A percentile compares a stretch with the other conserved stretches of the same genome.
Evolutionary conservation across 2,113 vertebrate species (phyloP).

Genomic region (Callipepla squamata): DNA sequence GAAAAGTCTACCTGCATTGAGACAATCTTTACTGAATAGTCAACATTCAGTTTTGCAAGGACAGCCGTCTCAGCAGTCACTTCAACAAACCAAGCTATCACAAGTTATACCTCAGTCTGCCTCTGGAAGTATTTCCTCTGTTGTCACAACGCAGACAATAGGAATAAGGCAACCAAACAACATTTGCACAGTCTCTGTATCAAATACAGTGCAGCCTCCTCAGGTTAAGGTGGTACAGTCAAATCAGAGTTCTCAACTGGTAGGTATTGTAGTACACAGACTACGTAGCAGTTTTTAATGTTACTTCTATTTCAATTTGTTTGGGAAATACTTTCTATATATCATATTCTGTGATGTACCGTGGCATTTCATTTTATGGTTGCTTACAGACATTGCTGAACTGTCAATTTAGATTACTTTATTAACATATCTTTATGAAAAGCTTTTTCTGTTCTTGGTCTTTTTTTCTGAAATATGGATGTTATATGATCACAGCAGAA

Average conservation of each 20-base stretch:
- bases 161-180: conserved; percentile 83
- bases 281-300: not conserved
- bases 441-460: not conserved
- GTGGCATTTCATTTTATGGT: not conserved
- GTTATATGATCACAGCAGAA: not conserved
- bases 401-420: not conserved
- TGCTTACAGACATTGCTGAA: not conserved
- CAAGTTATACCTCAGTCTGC: conserved; percentile 71
- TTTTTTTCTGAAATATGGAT: not conserved
- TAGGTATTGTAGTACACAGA: conserved; percentile 68
- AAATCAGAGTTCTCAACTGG: conserved; percentile 82
- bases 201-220: conserved; percentile 67
- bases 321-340: not conserved
- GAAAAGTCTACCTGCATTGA: conserved; percentile 89
- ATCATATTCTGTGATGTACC: not conserved
- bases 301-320: not conserved
- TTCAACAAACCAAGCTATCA: conserved; percentile 77
- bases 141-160: conserved; percentile 78
- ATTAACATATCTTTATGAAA: not conserved
- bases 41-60: conserved; percentile 79
- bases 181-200: conserved; percentile 77
- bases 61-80: conserved; percentile 72
- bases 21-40: conserved; percentile 87
- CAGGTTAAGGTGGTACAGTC: conserved; percentile 73
- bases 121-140: conserved; percentile 72